Evolutionary conservation across 2,888 invertebrate genomes (phyloP).

Genomic region (Aethes cnicana): DNA sequence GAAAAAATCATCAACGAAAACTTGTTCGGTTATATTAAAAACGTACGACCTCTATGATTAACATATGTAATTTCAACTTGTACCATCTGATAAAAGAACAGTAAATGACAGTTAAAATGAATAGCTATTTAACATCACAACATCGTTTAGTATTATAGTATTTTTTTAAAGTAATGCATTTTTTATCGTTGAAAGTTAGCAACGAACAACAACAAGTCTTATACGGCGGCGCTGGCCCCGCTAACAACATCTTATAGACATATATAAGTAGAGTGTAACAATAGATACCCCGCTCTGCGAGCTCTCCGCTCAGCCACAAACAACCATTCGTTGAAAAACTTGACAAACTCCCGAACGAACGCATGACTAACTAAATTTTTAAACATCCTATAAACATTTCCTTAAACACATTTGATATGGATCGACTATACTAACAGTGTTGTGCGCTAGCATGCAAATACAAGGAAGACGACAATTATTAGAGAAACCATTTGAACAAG

Average conservation of each 20-base stretch:
- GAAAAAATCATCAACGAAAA: constrained; percentile 17
- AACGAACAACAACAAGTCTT: constrained; percentile 70
- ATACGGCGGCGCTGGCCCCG: not conserved
- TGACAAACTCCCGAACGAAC: constrained; percentile 44
- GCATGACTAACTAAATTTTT: constrained; percentile 48
- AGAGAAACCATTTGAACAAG: constrained; percentile 48
- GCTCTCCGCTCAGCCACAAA: constrained; percentile 33
- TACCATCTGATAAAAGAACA: constrained; percentile 14
- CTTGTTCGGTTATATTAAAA: constrained; percentile 15
- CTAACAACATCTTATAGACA: constrained; percentile 64
- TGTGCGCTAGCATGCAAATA: constrained; percentile 74
- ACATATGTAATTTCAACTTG: constrained; percentile 11
- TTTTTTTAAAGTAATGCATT: constrained; percentile 5
- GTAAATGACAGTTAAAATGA: constrained; percentile 24
- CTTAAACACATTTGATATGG: constrained; percentile 73
- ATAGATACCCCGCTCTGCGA: constrained; percentile 40
- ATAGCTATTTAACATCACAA: constrained; percentile 28
- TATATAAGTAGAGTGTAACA: constrained; percentile 60
- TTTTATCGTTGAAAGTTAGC: constrained; percentile 27
- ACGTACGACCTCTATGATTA: constrained; percentile 23
- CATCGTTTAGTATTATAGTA: constrained; percentile 18
- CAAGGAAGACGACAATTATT: constrained; percentile 72
- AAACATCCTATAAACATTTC: constrained; percentile 53
- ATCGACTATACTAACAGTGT: constrained; percentile 66
- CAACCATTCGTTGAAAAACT: constrained; percentile 66